Conservation (phyloP, 53 echinoderm and acorn worm genomes). For the Astropecten irregularis region DNA sequence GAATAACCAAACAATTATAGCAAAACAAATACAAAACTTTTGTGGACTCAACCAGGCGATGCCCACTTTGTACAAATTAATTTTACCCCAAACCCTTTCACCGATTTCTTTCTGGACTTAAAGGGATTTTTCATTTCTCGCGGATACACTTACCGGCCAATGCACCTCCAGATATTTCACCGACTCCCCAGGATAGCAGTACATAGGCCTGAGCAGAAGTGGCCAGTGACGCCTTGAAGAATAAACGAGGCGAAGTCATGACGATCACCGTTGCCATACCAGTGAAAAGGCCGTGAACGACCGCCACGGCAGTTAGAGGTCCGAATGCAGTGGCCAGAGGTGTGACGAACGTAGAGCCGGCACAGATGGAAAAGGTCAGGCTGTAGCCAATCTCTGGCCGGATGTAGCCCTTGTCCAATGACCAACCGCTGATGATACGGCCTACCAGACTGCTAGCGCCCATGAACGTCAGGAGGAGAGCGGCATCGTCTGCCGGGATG, state of each 20-base stretch:
- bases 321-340: neutral
- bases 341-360: neutral
- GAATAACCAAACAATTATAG: too few relatives aligned
- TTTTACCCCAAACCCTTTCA: too few relatives aligned
- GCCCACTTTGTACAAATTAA: too few relatives aligned
- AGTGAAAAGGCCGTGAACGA: constrained; percentile 10
- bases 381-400: neutral
- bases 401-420: neutral
- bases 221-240: neutral
- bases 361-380: neutral
- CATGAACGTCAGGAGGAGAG: constrained; percentile 26
- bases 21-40: too few relatives aligned
- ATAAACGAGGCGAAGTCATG: neutral
- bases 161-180: constrained; percentile 27
- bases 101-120: too few relatives aligned
- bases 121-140: too few relatives aligned
- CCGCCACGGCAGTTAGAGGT: neutral
- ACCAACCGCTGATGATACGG: constrained; percentile 12
- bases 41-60: too few relatives aligned
- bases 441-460: constrained; percentile 29
- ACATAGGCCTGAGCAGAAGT: neutral
- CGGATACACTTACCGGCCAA: constrained; percentile 7
- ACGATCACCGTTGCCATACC: constrained; percentile 6
- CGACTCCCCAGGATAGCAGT: neutral
- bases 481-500: constrained; percentile 20